Base-by-base conservation (phyloP, 2,888 invertebrate genomes). In the Vandiemenella viatica region DNA sequence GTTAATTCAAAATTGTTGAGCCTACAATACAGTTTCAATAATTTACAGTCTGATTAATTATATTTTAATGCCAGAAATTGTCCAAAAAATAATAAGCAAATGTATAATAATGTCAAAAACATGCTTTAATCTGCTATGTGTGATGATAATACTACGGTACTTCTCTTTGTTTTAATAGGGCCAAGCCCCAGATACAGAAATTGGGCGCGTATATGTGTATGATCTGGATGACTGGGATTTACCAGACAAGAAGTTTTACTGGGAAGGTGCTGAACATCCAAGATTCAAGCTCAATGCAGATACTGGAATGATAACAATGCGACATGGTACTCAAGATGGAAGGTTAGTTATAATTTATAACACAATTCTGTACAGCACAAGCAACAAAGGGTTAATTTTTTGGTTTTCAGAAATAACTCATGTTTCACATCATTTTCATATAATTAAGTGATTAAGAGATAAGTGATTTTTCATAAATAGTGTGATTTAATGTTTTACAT, bases 141-240 rank as follows among this genome's bases (percentile, higher is more conserved):
- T n/a, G 16, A 13, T 10, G 23, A 13, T 15, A 20, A 26, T 17
- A 18, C 7, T 41, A 18, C 20, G 5, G 17, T 13, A 5, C 26
- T 20, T 43, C 4, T 43, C 32, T 45, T 38, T 50, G 5, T 41
- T 19, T 21, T 57, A 55, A 59, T 77, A 88, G 76, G 87, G 89
- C 13, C 84, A 86, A 67, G 83, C 89, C 49, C 88, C 85, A 20
- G 89, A 87, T 58, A 88, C 91, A 0, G 87, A 85, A 65, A 86
- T 97, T 55, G 96, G 96, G 26, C 75, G 90, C 53, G 97, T 97
- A 6, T 96, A 95, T 66, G 96, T 97, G 1, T 90, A 91, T 63
- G 98, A 98, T 69, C 71, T 89, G 55, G 98, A 98, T 66, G 98
- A 98, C 65, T 98, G 97, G 97, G 98, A 98, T 70, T 70, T 95